Percentiles rank a stretch among this genome's conserved stretches.
Evolutionary conservation across 2,797 vertebrate species (phyloP).

Genomic region (Crypturellus tataupa): DNA sequence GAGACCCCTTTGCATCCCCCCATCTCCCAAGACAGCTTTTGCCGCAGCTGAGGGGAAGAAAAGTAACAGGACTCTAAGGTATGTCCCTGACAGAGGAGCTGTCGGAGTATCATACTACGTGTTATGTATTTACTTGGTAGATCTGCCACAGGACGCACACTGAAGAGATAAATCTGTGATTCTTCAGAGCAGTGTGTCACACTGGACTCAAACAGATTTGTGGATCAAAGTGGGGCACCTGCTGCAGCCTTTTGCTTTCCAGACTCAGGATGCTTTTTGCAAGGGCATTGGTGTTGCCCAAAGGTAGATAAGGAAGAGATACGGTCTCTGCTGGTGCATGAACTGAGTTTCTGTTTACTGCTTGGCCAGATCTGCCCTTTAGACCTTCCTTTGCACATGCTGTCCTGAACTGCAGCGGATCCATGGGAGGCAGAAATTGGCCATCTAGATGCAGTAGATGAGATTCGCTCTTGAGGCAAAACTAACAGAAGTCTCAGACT

Average conservation of each 20-base stretch:
- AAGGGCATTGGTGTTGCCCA: neutral
- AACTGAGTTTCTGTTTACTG: neutral
- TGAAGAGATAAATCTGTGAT: neutral
- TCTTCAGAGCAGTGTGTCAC: neutral
- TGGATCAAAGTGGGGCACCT: neutral
- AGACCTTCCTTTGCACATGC: neutral
- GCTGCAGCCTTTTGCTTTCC: neutral
- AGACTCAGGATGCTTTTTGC: neutral
- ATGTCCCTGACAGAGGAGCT: neutral
- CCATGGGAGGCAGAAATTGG: neutral
- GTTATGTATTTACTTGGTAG: neutral
- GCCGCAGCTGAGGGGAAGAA: neutral
- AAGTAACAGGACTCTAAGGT: neutral
- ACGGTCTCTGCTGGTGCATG: fast-evolving
- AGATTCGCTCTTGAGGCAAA: neutral
- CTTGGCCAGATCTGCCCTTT: neutral
- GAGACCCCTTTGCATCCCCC: fast-evolving
- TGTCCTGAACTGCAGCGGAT: neutral
- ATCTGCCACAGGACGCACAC: neutral
- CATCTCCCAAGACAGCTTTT: neutral
- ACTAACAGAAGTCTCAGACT: neutral
- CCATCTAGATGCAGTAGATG: neutral
- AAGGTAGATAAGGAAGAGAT: neutral
- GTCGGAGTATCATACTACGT: neutral
- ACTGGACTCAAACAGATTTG: neutral